Evolutionary conservation across 2,797 vertebrate species (phyloP).

Genomic region (Petrocephalus sullivani): DNA sequence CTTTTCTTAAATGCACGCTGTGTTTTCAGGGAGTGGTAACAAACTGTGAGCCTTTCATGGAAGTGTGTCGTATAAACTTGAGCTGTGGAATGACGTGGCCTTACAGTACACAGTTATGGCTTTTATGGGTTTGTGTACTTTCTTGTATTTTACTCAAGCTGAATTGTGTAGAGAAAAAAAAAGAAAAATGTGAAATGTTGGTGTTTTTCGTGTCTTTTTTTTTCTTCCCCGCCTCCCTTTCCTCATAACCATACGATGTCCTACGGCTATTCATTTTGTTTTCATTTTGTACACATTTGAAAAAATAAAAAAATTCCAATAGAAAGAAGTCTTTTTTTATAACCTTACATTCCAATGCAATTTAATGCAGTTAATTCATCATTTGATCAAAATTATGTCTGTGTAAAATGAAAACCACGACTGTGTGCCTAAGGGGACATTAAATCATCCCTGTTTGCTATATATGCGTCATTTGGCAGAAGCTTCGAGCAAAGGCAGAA

Average conservation of each 20-base stretch:
- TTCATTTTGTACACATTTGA: conserved; percentile 9
- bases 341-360: background rate
- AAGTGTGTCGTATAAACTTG: conserved; percentile 54
- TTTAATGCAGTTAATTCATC: background rate
- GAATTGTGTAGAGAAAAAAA: conserved; percentile 40
- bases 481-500: background rate
- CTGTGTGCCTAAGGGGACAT: background rate
- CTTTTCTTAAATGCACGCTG: conserved; percentile 44
- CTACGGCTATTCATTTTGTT: conserved; percentile 31
- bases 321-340: background rate
- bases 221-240: background rate
- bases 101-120: conserved; percentile 55
- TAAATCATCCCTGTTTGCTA: background rate
- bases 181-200: conserved; percentile 41
- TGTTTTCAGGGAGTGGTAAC: conserved; percentile 49
- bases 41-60: conserved; percentile 48
- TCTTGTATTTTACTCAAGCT: conserved; percentile 38
- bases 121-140: conserved; percentile 36
- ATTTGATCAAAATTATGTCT: background rate
- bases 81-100: conserved; percentile 65
- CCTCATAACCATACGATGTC: conserved; percentile 56
- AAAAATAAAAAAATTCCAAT: conserved; percentile 6
- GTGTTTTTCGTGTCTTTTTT: background rate
- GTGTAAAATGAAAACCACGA: background rate
- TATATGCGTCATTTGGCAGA: background rate